Evolutionary conservation across 2,797 vertebrate genomes (phyloP).

Genomic region (Helarctos malayanus): DNA sequence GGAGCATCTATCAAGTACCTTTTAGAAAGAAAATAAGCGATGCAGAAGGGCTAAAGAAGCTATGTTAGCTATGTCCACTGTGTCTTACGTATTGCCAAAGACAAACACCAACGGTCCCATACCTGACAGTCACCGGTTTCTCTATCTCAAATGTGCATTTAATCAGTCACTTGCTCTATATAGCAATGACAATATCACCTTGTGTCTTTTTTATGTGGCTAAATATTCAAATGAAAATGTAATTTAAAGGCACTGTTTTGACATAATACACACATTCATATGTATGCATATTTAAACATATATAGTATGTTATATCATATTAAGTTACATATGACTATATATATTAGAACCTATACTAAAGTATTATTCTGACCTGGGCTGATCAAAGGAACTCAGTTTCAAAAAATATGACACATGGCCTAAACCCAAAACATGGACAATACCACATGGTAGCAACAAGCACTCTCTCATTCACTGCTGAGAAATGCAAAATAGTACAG

Average conservation of each 20-base stretch:
- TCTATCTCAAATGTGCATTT: not conserved
- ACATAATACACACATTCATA: not conserved
- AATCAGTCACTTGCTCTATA: slow-evolving; percentile 56
- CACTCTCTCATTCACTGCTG: not conserved
- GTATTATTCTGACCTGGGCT: not conserved
- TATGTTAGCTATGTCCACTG: not conserved
- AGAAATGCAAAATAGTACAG: not conserved
- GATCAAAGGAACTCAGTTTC: slow-evolving; percentile 40
- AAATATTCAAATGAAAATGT: slow-evolving; percentile 71
- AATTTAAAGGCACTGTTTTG: not conserved
- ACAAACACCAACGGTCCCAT: not conserved
- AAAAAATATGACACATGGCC: not conserved
- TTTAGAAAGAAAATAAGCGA: not conserved
- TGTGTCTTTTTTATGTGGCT: slow-evolving; percentile 65
- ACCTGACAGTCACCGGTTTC: not conserved
- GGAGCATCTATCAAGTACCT: not conserved
- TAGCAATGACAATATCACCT: slow-evolving; percentile 67
- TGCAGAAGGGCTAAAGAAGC: not conserved
- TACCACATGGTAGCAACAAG: not conserved
- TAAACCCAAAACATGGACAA: not conserved
- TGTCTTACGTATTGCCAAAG: not conserved
- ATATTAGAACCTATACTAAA: slow-evolving; percentile 11
- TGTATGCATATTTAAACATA: not conserved
- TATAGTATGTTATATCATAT: not conserved
- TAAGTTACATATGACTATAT: not conserved